phyloP scores from a whole-genome alignment of 2,113 vertebrate species.

The Corydoras sp. region DNA sequence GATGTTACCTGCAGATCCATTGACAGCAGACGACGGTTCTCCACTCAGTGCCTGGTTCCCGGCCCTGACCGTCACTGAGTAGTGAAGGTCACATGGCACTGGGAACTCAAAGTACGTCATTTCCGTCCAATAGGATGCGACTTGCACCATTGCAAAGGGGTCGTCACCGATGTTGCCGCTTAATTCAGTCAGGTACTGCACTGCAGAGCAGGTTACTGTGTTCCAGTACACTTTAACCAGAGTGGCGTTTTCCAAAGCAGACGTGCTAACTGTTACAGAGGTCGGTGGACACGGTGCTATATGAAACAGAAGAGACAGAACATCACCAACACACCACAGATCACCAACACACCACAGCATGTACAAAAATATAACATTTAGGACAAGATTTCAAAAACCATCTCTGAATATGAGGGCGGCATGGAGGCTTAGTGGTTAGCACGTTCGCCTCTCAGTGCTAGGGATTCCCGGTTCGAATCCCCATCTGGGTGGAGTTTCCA shows the following conservation, averaged over 20 bases:
- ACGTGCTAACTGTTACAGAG: conserved; percentile 38
- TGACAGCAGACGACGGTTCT: conserved; percentile 39
- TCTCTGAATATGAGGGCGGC: background rate
- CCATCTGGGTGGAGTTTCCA: no score
- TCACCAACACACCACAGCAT: background rate
- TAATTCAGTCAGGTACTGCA: conserved; percentile 55
- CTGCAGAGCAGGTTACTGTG: conserved; percentile 48
- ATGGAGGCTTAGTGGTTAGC: no score
- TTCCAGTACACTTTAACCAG: conserved; percentile 57
- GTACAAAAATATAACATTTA: background rate
- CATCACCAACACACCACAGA: background rate
- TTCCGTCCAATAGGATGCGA: conserved; percentile 64
- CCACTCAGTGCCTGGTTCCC: conserved; percentile 58
- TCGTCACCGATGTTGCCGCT: conserved; percentile 50
- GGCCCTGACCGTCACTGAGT: conserved; percentile 53
- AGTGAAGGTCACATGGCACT: conserved; percentile 63
- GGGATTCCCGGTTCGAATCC: no score
- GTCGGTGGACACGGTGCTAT: conserved; percentile 65
- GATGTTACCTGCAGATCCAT: conserved; percentile 59
- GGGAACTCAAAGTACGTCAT: conserved; percentile 61
- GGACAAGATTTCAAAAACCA: no score
- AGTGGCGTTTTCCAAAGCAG: conserved; percentile 39
- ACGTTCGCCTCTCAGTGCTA: no score
- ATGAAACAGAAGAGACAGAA: background rate
- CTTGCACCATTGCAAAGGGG: conserved; percentile 41